Conservation (phyloP, 35 echinoderm and acorn worm genomes). For the Lytechinus variegatus region DNA sequence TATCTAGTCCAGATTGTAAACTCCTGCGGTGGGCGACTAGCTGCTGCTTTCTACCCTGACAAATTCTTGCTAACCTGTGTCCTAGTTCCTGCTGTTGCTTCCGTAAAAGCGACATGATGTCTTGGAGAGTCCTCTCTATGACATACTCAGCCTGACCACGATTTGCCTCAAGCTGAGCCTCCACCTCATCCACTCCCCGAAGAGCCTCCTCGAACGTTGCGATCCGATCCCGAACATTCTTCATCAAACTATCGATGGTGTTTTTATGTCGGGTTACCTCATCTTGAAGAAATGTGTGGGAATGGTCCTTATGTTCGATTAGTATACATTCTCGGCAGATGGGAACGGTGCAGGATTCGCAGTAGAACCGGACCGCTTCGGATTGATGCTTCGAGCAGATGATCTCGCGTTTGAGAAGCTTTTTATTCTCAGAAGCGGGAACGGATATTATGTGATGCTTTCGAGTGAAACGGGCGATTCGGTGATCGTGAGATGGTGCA, state of each 20-base stretch:
- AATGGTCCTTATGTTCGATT: slow-evolving; percentile 95
- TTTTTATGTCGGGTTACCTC: slow-evolving; percentile 94
- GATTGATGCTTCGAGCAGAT: slow-evolving; percentile 74
- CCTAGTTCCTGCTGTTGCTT: slow-evolving; percentile 86
- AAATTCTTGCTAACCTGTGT: slow-evolving; percentile 71
- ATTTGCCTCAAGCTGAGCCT: slow-evolving; percentile 95
- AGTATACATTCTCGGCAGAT: slow-evolving; percentile 98
- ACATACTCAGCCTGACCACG: slow-evolving; percentile 97
- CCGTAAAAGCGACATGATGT: slow-evolving; percentile 70
- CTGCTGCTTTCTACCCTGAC: slow-evolving; percentile 83
- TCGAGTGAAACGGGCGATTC: slow-evolving; percentile 90
- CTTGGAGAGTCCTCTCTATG: slow-evolving; percentile 90
- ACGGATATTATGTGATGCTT: slow-evolving; percentile 92
- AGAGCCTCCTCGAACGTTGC: slow-evolving; percentile 89
- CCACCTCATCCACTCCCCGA: slow-evolving; percentile 84
- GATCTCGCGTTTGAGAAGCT: slow-evolving; percentile 71
- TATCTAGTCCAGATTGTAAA: slow-evolving; percentile 90
- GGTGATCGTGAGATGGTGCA: slow-evolving; percentile 89
- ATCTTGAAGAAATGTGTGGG: slow-evolving; percentile 94
- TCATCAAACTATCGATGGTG: slow-evolving; percentile 83
- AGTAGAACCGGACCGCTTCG: slow-evolving; percentile 90
- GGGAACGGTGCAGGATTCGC: slow-evolving; percentile 84
- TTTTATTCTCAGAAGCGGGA: slow-evolving; percentile 88
- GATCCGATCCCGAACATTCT: slow-evolving; percentile 89
- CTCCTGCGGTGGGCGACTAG: slow-evolving; percentile 84